A percentile compares a stretch with the other conserved stretches of the same genome.
Evolutionary conservation across 2,888 invertebrate species (phyloP).

Genomic region (Eupithecia abbreviata): DNA sequence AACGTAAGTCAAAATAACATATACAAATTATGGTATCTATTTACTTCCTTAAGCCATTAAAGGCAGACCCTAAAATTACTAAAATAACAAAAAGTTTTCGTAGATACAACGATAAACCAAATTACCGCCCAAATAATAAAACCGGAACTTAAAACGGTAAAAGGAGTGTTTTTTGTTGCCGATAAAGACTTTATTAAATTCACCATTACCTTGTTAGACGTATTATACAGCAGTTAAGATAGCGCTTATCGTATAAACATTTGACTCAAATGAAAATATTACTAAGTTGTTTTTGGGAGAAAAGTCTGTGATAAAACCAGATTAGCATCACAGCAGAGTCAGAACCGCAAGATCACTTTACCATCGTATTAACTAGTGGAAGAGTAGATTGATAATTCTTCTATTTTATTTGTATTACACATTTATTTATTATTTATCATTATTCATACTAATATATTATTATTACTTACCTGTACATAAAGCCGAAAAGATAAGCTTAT

Average conservation of each 20-base stretch:
- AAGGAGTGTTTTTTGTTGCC: slow-evolving; percentile 61
- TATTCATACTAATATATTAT: too few relatives aligned
- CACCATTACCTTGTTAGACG: slow-evolving; percentile 58
- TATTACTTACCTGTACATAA: too few relatives aligned
- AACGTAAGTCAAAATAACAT: neutral
- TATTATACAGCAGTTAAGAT: slow-evolving; percentile 73
- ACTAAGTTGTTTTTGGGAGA: slow-evolving; percentile 51
- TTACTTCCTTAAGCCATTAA: slow-evolving; percentile 29
- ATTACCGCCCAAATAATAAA: slow-evolving; percentile 59
- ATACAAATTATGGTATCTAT: neutral
- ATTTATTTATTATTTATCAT: too few relatives aligned
- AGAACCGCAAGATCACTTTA: slow-evolving; percentile 11
- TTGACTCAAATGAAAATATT: slow-evolving; percentile 63
- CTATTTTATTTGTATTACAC: too few relatives aligned
- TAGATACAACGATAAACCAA: slow-evolving; percentile 58
- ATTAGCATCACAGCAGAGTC: slow-evolving; percentile 53
- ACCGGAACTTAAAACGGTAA: slow-evolving; percentile 61
- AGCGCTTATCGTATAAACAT: slow-evolving; percentile 66
- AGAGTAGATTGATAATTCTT: neutral
- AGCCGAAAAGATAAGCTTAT: neutral
- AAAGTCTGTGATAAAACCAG: slow-evolving; percentile 64
- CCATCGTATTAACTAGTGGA: neutral
- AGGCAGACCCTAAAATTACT: slow-evolving; percentile 26
- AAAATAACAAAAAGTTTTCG: slow-evolving; percentile 34
- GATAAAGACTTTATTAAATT: slow-evolving; percentile 70